Evolutionary conservation across 1,140 invertebrate genomes (phyloP), one percentile per base, ranked within the genome.

Genomic region (Heliconius eleuchia): DNA sequence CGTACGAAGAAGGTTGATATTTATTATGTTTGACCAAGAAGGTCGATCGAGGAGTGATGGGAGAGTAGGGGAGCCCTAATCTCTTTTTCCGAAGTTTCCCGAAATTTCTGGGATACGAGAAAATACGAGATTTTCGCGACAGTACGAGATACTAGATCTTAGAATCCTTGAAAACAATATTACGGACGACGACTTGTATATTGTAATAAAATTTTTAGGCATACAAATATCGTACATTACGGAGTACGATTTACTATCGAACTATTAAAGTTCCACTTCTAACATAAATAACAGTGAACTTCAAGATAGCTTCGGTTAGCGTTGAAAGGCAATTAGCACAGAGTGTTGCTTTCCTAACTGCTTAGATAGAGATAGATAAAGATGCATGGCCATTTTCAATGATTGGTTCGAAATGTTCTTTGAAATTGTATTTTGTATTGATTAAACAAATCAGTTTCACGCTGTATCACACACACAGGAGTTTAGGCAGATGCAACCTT

Each of bases 251-350:
- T 16, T 66, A 66, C 27, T 30, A 66, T 66, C 60, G 27, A 66
- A n/a, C 60, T 66, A 30, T 66, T 30, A 66, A 30, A 66, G 60
- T 66, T 66, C 18, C 6, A 52, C 18, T 52, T 52, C 23, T 66
- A 66, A 66, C 60, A 66, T 66, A 66, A 66, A 30, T 66, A 66
- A 66, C 13, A 30, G 60, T 30, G 13, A 66, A 66, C 27, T 66
- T 66, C 11, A 30, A 66, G 60, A 66, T 66, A 66, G 60, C 27
- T 60, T 66, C 55, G 52, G 50, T 74, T 34, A 55, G 30, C 73
- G 73, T 9, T 74, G 52, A 74, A 57, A 74, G 73, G 50, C 73
- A 57, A 74, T 74, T 57, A 74, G 39, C 30, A 55, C 52, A 57
- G 23, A 74, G 34, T 57, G 73, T 74, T 37, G 73, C 52, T 57